Evolutionary conservation across 2,797 vertebrate species (phyloP).

Genomic region (Sphenopsis melanotis): DNA sequence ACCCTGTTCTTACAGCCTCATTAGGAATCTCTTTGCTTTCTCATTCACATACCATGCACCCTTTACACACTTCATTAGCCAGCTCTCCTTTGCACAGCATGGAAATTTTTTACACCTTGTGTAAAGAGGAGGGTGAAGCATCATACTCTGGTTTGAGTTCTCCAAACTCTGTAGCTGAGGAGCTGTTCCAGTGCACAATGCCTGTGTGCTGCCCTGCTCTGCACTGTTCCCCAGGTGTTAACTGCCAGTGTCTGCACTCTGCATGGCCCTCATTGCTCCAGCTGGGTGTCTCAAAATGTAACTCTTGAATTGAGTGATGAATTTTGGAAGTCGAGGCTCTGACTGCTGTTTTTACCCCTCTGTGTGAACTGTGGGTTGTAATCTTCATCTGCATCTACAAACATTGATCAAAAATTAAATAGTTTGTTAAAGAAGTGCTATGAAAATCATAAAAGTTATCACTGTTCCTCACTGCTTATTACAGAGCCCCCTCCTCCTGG

Average conservation of each 20-base stretch:
- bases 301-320: neutral
- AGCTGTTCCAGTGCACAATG: neutral
- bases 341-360: neutral
- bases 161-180: neutral
- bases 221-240: neutral
- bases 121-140: neutral
- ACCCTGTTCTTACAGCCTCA: neutral
- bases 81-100: constrained; percentile 10
- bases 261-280: neutral
- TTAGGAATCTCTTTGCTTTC: constrained; percentile 26
- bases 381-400: neutral
- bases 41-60: neutral
- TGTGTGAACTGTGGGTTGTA: neutral
- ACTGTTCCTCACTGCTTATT: neutral
- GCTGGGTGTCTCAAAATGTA: neutral
- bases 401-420: neutral
- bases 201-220: neutral
- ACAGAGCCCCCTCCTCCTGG: neutral
- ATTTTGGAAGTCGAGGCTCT: neutral
- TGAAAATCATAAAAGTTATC: neutral
- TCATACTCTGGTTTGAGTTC: neutral
- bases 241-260: neutral
- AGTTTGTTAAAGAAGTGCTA: neutral
- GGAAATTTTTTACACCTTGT: neutral
- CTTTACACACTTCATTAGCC: constrained; percentile 58